A percentile compares a stretch with the other conserved stretches of the same genome.
These are phyloP conservation scores for Hypanus sabinus DNA, from an alignment of 2,113 vertebrate genomes.

Conservation along the genomic window DNA sequence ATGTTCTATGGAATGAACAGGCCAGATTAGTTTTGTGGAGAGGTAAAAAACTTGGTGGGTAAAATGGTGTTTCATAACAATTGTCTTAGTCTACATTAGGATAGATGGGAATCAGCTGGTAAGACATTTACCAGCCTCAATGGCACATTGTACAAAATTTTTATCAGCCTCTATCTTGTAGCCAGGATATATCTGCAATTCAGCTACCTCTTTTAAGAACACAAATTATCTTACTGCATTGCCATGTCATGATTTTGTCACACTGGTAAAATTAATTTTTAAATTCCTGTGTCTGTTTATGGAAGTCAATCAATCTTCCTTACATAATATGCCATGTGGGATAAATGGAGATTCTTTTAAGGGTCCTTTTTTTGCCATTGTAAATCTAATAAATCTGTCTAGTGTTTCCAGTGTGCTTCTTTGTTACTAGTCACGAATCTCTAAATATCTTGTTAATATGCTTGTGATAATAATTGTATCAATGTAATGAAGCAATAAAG, in stretches of 20 bases:
- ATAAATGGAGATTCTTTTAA: not conserved
- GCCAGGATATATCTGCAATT: not conserved
- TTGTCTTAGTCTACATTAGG: not conserved
- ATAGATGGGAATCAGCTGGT: not conserved
- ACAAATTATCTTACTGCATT: not conserved
- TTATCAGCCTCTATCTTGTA: not conserved
- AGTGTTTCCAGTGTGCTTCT: not conserved
- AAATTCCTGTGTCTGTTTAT: not conserved
- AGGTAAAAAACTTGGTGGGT: too few species aligned
- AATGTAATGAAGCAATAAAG: not conserved
- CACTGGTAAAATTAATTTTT: not conserved
- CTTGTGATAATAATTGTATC: not conserved
- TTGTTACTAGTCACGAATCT: not conserved
- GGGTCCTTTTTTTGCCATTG: not conserved
- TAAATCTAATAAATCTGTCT: not conserved
- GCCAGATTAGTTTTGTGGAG: too few species aligned
- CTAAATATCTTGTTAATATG: not conserved
- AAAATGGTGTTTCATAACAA: too few species aligned
- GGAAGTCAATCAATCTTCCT: not conserved
- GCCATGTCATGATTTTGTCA: not conserved
- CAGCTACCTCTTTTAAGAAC: not conserved
- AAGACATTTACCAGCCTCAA: not conserved
- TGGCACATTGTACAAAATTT: not conserved
- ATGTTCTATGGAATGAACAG: too few species aligned
- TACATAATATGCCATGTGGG: not conserved